Evolutionary conservation across 2,888 invertebrate genomes (phyloP), one percentile per base, ranked within the genome.

Genomic region (Stenodera caucasica): DNA sequence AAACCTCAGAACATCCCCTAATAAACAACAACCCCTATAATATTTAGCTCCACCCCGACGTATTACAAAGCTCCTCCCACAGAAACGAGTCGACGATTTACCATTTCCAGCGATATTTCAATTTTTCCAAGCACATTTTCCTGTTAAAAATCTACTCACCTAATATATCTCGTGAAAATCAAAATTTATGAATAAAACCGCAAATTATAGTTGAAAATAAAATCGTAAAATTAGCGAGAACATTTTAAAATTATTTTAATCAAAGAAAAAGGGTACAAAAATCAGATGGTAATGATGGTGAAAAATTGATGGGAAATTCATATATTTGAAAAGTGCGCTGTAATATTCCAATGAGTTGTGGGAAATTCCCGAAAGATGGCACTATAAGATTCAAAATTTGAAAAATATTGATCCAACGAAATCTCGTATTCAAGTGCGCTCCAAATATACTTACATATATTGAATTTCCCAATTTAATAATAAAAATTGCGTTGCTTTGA

Each of bases 1-100:
- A 65, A 71, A 68, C 68, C 71, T 57, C 63, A 63, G 70, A 70
- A 66, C 70, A 69, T 66, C 70, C 45, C 72, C 72, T 70, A 62
- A 64, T 66, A 68, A 59, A 66, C 63, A 57, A 65, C 71, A 66
- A 67, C 69, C 71, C 69, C 66, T 65, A 60, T 63, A 60, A 63
- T 59, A 49, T 53, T 32, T 69, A 65, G 61, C 73, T 68, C 71
- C 73, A 62, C 72, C 72, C 63, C 63, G 64, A 45, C 53, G 52
- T 40, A 58, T 64, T 63, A 64, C 30, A 12, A 61, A 33, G 59
- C 67, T 61, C 63, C 67, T 60, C 67, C 67, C 51, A 33, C 54
- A 14, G 14, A 35, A 45, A 45, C 5, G 12, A 11, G 18, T 18
- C n/a, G 32, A 21, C 53, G 18, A 29, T 33, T 30, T 52, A 12